Conservation (phyloP, 2,888 invertebrate genomes). For the Tetramorium bicarinatum region DNA sequence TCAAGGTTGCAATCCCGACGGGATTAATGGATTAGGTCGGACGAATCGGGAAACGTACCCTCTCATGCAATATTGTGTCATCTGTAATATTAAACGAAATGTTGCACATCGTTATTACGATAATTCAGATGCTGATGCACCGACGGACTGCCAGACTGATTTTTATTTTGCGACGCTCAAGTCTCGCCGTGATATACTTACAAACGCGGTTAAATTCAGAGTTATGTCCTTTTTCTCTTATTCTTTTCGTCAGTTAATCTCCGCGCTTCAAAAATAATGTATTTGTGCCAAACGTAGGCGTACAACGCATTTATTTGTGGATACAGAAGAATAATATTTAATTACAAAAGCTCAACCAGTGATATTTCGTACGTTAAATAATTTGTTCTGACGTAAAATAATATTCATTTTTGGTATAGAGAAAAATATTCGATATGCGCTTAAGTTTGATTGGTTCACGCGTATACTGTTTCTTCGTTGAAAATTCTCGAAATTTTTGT, state of each 20-base stretch:
- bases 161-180: conserved; percentile 4
- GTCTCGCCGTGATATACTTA: neutral
- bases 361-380: neutral
- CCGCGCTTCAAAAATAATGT: neutral
- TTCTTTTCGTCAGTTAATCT: neutral
- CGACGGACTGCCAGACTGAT: neutral
- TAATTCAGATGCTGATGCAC: neutral
- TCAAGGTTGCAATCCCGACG: conserved; percentile 35
- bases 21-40: conserved; percentile 41
- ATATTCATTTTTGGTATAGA: conserved; percentile 8
- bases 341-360: neutral
- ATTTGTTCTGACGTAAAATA: neutral
- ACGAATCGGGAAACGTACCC: conserved; percentile 18
- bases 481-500: neutral
- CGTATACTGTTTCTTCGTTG: neutral
- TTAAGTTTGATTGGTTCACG: neutral
- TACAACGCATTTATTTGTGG: neutral
- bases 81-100: neutral
- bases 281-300: neutral
- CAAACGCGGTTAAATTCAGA: neutral
- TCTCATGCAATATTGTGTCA: conserved; percentile 10
- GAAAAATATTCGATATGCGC: neutral
- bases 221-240: neutral
- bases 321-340: neutral
- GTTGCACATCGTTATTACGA: neutral